These are phyloP conservation scores for Thecophora atra DNA, from an alignment of 2,888 invertebrate genomes.

Conservation along the genomic window DNA sequence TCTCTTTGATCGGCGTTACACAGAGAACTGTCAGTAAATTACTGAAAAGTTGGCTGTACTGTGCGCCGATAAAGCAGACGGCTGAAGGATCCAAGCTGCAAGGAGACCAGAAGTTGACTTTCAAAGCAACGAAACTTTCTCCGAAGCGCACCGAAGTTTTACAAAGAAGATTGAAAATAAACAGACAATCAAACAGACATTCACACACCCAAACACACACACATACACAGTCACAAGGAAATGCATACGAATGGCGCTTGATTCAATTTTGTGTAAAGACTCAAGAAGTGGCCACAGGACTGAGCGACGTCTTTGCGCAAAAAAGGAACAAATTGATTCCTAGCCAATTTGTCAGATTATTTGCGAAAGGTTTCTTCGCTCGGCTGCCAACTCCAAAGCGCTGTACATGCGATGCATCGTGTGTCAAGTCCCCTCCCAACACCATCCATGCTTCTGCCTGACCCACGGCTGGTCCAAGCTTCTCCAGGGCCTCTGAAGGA, in stretches of 20 bases:
- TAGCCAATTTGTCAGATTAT: conserved; percentile 36
- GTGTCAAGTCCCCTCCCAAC: not conserved
- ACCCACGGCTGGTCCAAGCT: not conserved
- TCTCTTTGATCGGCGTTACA: too few relatives aligned
- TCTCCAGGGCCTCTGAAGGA: not conserved
- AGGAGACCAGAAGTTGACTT: not conserved
- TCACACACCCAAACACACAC: conserved; percentile 33
- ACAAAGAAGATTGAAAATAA: conserved; percentile 26
- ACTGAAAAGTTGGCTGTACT: too few relatives aligned
- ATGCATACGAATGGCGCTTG: conserved; percentile 20
- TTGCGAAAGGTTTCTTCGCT: conserved; percentile 25
- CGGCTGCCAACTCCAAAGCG: not conserved
- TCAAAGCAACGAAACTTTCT: conserved; percentile 9
- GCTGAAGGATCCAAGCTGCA: not conserved
- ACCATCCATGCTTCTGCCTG: not conserved
- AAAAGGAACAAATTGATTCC: conserved; percentile 31
- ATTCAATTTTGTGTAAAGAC: conserved; percentile 20
- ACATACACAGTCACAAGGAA: conserved; percentile 32
- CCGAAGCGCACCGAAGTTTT: conserved; percentile 25
- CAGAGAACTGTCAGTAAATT: too few relatives aligned
- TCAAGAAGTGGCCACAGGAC: conserved; percentile 2
- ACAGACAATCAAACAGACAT: conserved; percentile 32
- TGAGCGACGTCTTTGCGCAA: conserved; percentile 20
- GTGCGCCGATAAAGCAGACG: not conserved
- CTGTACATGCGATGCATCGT: not conserved